phyloP scores from a whole-genome alignment of 2,113 vertebrate genomes.

The Microtus ochrogaster region DNA sequence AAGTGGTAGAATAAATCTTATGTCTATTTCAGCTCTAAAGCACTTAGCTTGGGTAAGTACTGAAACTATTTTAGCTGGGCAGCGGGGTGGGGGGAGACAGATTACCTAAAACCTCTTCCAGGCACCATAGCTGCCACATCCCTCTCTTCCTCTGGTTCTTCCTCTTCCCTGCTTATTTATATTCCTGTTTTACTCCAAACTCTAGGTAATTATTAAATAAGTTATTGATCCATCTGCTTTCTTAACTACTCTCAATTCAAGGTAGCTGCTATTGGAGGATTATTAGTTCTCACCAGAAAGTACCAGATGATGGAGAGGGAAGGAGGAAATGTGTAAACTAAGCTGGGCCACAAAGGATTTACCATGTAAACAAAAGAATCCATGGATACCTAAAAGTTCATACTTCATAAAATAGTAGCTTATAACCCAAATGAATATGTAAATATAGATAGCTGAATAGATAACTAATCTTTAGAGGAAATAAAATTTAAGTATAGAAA shows the following conservation, averaged over 20 bases:
- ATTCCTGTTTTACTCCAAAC: neutral
- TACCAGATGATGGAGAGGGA: neutral
- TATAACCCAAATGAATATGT: neutral
- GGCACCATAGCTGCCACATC: neutral
- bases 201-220: neutral
- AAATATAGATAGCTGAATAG: neutral
- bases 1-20: neutral
- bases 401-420: neutral
- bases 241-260: neutral
- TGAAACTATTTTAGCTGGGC: neutral
- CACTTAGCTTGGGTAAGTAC: neutral
- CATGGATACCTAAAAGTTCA: neutral
- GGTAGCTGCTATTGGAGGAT: neutral
- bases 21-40: neutral
- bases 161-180: neutral
- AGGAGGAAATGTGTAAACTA: neutral
- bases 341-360: neutral
- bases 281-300: neutral
- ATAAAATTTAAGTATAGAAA: conserved; percentile 24
- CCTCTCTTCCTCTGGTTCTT: neutral
- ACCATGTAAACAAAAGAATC: neutral
- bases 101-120: neutral
- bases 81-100: neutral
- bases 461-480: neutral
- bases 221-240: neutral